Conservation (phyloP, 2,113 vertebrate species). For the Leucopsar rothschildi region DNA sequence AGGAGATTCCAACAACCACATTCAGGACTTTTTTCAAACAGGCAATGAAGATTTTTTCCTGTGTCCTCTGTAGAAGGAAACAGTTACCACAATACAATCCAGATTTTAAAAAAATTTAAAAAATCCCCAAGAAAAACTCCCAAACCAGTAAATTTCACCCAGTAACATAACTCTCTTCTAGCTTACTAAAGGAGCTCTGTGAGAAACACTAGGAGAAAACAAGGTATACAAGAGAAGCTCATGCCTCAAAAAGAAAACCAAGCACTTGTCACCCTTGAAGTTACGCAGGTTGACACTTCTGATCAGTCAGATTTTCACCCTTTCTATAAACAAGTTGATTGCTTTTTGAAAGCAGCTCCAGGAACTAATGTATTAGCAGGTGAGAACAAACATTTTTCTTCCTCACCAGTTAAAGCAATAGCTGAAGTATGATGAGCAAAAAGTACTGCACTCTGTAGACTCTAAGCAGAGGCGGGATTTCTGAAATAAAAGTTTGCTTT, state of each 20-base stretch:
- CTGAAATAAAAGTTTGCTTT: background rate
- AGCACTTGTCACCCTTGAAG: background rate
- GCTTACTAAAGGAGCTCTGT: background rate
- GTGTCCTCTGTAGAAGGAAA: background rate
- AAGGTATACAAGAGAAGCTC: background rate
- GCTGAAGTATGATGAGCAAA: background rate
- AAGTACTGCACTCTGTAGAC: background rate
- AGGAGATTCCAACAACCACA: background rate
- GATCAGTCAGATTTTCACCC: background rate
- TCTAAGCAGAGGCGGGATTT: background rate
- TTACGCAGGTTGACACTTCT: background rate
- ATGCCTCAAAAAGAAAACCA: background rate
- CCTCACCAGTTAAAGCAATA: background rate
- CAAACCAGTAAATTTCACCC: background rate
- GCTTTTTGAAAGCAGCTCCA: background rate
- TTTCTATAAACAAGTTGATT: background rate
- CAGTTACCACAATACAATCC: background rate
- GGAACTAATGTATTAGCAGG: background rate
- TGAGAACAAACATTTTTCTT: background rate
- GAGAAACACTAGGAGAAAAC: background rate
- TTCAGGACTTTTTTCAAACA: background rate
- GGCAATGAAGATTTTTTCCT: accelerated
- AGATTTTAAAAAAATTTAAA: background rate
- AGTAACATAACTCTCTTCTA: background rate
- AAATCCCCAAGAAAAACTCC: background rate